A percentile compares a stretch with the other conserved stretches of the same genome.
Evolutionary conservation across 2,113 vertebrate species (phyloP).

Genomic region (Istiophorus platypterus): DNA sequence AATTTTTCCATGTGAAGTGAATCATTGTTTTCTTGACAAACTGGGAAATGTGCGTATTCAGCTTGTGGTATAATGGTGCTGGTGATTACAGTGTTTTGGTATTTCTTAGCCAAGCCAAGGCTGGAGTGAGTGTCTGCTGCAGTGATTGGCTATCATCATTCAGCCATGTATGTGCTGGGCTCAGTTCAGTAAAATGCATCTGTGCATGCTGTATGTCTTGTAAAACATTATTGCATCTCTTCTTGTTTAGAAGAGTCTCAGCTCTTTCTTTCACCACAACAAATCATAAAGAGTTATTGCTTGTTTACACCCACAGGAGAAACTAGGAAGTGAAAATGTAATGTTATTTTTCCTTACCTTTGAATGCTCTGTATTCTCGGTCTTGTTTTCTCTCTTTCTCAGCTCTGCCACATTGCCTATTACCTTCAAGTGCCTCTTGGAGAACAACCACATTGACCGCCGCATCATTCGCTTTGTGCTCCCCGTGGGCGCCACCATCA

Average conservation of each 20-base stretch:
- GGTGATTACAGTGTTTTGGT: background rate
- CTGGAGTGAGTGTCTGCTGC: background rate
- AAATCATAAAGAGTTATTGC: background rate
- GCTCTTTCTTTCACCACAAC: slow-evolving; percentile 1
- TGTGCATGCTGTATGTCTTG: background rate
- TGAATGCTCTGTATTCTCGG: background rate
- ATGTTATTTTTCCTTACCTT: background rate
- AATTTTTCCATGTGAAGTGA: background rate
- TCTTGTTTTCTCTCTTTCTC: slow-evolving; percentile 34
- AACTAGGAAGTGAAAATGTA: background rate
- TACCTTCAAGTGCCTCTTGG: slow-evolving; percentile 99
- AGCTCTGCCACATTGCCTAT: slow-evolving; percentile 98
- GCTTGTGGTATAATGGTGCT: background rate
- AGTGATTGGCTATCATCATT: background rate
- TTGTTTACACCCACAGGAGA: background rate
- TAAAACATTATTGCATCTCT: background rate
- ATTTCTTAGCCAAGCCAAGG: background rate
- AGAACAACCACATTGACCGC: slow-evolving; percentile 97
- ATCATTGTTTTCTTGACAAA: background rate
- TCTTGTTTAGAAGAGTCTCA: background rate
- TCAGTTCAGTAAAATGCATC: slow-evolving; percentile 19
- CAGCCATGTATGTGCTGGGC: slow-evolving; percentile 2
- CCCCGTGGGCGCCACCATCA: slow-evolving; percentile 96
- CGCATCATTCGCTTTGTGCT: slow-evolving; percentile 96
- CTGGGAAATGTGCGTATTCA: background rate